Evolutionary conservation across 64 coral and sea anemone genomes (phyloP), one percentile per base, ranked within the genome.

Genomic region (Montipora sp.): DNA sequence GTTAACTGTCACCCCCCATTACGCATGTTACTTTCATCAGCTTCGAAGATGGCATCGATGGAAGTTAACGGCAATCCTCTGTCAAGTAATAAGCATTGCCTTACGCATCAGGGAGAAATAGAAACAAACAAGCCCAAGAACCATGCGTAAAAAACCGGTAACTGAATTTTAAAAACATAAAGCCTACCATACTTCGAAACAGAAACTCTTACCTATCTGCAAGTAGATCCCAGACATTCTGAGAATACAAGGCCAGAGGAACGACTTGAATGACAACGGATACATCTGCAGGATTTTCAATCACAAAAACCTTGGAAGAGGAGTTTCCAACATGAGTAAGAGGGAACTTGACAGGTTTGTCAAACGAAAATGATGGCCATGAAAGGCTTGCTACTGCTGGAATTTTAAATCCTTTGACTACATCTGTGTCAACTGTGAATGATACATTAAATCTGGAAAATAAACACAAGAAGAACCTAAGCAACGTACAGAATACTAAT

Each of bases 321-420:
- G 77, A 91, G 47, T 99, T 99, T 2, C 98, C 98, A 80, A 99
- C 74, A 22, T 99, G 98, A 12, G 98, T 99, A 9, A 99, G 84
- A 8, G 98, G 98, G 57, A 99, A 99, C 49, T 95, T 96, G 73
- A 99, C 88, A 24, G 98, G 98, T 87, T 95, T 96, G 77, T 92
- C 98, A 45, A 94, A 92, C 16, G 98, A 89, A 83, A 99, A 83
- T 2, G 94, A 94, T 2, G 98, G 98, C 98, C 98, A 99, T 53
- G 85, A 92, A 78, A 99, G 80, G 2, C 91, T 91, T 7, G 94
- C 98, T 77, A 83, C 78, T 22, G 87, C 83, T 20, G 88, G 90
- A 9, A 96, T 80, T 73, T 73, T 36, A 19, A 99, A 89, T 53
- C 94, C 89, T 84, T 96, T 93, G 4, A 95, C 92, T 8, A 95